These are phyloP conservation scores for Hydrochoerus hydrochaeris DNA, from an alignment of 2,113 vertebrate genomes.

Conservation along the genomic window DNA sequence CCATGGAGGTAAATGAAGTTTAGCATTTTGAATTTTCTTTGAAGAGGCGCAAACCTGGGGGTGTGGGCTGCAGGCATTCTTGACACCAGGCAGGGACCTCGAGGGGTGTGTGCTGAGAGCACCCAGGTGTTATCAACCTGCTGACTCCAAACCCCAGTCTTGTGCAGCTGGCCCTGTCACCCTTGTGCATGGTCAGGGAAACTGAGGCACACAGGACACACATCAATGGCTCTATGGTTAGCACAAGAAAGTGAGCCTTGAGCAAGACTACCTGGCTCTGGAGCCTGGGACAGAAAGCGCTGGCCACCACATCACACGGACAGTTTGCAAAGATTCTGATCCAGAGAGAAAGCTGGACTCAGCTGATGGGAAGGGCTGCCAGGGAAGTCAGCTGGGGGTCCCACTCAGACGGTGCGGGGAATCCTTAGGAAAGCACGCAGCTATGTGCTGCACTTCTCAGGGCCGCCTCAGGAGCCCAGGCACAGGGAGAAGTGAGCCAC, in stretches of 20 bases:
- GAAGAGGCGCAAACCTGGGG: accelerated
- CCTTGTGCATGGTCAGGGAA: background rate
- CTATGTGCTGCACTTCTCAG: too few relatives aligned
- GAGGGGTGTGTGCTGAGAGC: accelerated
- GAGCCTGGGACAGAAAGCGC: background rate
- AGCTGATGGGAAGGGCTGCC: background rate
- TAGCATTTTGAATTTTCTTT: accelerated
- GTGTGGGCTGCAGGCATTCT: background rate
- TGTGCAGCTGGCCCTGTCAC: accelerated
- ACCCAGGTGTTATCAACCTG: background rate
- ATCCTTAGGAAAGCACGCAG: background rate
- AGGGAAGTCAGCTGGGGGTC: background rate
- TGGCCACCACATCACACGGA: accelerated
- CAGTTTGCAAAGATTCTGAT: too few relatives aligned
- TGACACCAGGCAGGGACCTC: accelerated
- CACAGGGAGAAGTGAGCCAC: background rate
- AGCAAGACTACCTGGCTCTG: too few relatives aligned
- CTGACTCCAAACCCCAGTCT: accelerated
- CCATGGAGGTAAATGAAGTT: accelerated
- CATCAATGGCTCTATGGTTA: accelerated
- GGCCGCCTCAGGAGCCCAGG: too few relatives aligned
- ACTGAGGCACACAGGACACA: accelerated
- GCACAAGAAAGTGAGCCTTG: accelerated
- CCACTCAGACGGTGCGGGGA: accelerated
- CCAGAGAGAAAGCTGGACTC: accelerated